A percentile compares a stretch with the other conserved stretches of the same genome.
Conservation (phyloP, 64 coral and sea anemone species). For the Stylophora pistillata region DNA sequence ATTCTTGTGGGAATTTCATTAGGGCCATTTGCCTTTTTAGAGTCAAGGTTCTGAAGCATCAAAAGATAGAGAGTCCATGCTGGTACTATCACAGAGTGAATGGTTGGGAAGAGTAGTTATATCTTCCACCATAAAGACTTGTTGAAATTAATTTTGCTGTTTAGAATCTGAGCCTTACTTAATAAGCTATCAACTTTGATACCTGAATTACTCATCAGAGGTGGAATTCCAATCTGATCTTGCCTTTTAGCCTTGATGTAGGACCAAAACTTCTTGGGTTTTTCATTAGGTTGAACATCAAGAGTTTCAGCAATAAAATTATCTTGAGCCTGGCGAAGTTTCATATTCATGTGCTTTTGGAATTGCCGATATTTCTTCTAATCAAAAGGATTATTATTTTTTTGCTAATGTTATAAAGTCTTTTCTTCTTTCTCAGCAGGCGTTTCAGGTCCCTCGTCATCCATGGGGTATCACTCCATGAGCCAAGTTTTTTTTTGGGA, state of each 20-base stretch:
- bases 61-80: conserved; percentile 60
- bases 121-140: conserved; percentile 68
- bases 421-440: conserved; percentile 61
- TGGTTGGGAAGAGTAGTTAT: conserved; percentile 32
- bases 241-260: conserved; percentile 66
- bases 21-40: conserved; percentile 60
- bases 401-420: conserved; percentile 21
- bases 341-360: conserved; percentile 56
- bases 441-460: conserved; percentile 43
- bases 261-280: conserved; percentile 77
- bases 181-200: conserved; percentile 46
- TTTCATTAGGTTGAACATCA: conserved; percentile 12
- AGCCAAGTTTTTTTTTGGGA: conserved; percentile 56
- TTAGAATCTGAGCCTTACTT: conserved; percentile 56
- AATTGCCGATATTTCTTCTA: conserved; percentile 55
- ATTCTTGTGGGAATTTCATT: conserved; percentile 53
- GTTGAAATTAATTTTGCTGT: conserved; percentile 59
- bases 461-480: conserved; percentile 55
- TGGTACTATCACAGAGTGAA: neutral
- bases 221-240: conserved; percentile 58
- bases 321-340: conserved; percentile 49
- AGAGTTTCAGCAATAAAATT: conserved; percentile 49
- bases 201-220: conserved; percentile 33
- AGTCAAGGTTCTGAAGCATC: conserved; percentile 50
- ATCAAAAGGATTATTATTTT: neutral